A percentile compares a stretch with the other conserved stretches of the same genome.
phyloP scores from a whole-genome alignment of 2,797 vertebrate species.

The Lutjanus argentimaculatus region DNA sequence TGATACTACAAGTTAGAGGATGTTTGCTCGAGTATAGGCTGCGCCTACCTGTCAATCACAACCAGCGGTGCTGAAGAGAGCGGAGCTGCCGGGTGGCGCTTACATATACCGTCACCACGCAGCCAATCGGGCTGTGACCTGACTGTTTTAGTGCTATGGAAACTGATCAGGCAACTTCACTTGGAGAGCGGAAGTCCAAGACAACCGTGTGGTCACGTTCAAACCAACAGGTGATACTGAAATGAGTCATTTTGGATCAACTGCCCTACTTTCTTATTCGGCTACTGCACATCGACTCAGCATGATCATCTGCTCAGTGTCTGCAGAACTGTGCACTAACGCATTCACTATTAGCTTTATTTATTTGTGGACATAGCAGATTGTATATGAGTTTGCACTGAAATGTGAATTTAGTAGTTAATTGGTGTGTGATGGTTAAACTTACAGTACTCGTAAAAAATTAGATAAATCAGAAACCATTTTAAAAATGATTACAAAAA shows the following conservation, averaged over 20 bases:
- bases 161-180: slow-evolving; percentile 37
- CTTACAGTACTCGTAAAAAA: neutral
- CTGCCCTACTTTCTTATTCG: slow-evolving; percentile 44
- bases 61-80: slow-evolving; percentile 55
- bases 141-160: slow-evolving; percentile 18
- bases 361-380: neutral
- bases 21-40: slow-evolving; percentile 12
- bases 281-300: neutral
- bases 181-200: slow-evolving; percentile 48
- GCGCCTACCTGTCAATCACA: slow-evolving; percentile 54
- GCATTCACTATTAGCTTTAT: neutral
- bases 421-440: neutral
- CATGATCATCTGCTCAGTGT: neutral
- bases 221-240: slow-evolving; percentile 62
- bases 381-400: neutral
- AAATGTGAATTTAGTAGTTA: neutral
- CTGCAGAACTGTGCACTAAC: neutral
- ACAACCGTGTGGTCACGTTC: slow-evolving; percentile 32
- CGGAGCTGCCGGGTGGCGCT: slow-evolving; percentile 19
- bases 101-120: neutral
- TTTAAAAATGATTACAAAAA: neutral
- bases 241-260: slow-evolving; percentile 61
- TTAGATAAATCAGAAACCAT: neutral
- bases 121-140: slow-evolving; percentile 52
- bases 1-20: neutral